Base-by-base conservation (phyloP, 64 coral and sea anemone genomes). In the Acropora tenuis region DNA sequence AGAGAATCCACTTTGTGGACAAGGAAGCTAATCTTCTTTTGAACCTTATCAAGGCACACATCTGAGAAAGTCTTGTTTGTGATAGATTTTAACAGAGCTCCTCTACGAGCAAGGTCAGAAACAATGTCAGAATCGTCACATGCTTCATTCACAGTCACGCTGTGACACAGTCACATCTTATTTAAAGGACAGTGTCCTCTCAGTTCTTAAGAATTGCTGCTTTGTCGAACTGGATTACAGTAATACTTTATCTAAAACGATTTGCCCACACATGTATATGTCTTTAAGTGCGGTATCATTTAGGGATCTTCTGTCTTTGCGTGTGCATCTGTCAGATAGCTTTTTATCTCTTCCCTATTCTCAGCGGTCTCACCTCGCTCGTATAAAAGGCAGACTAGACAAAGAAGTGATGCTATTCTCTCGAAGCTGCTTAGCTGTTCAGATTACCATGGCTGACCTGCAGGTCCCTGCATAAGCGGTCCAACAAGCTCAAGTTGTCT, bases 401-500 rank as follows among this genome's bases (percentile, higher is more conserved):
- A n/a, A n/a, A n/a, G n/a, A n/a, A n/a, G n/a, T n/a, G n/a, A n/a
- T n/a, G n/a, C n/a, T n/a, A n/a, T n/a, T n/a, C n/a, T n/a, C n/a
- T n/a, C n/a, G n/a, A n/a, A n/a, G n/a, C n/a, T n/a, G n/a, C 67
- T 69, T 7, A 69, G 67, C 67, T 69, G 67, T 1, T 69, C 67
- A 69, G 67, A 69, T 69, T 69, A 69, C 67, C 67, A 69, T 69
- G 67, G 67, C 67, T 69, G 67, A 69, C 67, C 67, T 15, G 67
- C 67, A 69, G 67, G 67, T 69, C 67, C 67, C 67, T 69, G 67
- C 67, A 69, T 7, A 69, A 13, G 67, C 67, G 17, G 67, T 69
- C 67, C 67, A 69, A 69, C 67, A 69, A 69, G 67, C 67, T 69
- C 67, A 69, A 69, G 67, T 69, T 69, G 67, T 69, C 67, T 69